Conservation (phyloP, 30 jellyfish, hydroid and myxozoan species). For the Pelagia noctiluca region DNA sequence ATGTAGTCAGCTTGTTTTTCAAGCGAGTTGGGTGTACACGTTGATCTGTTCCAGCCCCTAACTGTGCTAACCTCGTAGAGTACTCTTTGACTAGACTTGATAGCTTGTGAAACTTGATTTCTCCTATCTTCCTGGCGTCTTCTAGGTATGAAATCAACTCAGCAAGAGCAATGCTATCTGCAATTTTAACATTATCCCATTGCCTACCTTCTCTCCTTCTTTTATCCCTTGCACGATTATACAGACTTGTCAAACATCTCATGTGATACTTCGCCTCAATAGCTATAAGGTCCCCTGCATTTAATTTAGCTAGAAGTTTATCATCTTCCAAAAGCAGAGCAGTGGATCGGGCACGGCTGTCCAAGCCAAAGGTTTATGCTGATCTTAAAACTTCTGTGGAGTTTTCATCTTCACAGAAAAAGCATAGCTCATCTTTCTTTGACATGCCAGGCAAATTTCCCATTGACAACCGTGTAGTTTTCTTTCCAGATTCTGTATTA, state of each 20-base stretch:
- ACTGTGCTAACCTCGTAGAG: conserved; percentile 40
- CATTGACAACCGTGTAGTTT: conserved; percentile 41
- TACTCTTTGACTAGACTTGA: conserved; percentile 31
- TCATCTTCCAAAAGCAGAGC: conserved; percentile 44
- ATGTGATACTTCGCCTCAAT: conserved; percentile 37
- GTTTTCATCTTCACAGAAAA: conserved; percentile 19
- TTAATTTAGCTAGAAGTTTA: conserved; percentile 19
- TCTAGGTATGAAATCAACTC: conserved; percentile 29
- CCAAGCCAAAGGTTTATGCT: conserved; percentile 35
- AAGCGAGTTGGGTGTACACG: conserved; percentile 44
- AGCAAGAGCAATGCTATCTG: conserved; percentile 54
- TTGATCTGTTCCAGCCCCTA: conserved; percentile 31
- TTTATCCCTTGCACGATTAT: conserved; percentile 22
- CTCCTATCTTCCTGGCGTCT: conserved; percentile 21
- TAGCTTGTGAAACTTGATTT: conserved; percentile 9
- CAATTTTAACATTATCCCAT: conserved; percentile 13
- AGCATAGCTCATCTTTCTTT: conserved; percentile 29
- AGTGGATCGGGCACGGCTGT: conserved; percentile 31
- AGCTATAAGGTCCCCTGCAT: conserved; percentile 31
- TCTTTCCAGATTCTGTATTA: neutral
- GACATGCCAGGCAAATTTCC: conserved; percentile 54
- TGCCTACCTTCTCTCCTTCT: conserved; percentile 9
- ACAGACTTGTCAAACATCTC: conserved; percentile 28
- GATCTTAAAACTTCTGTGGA: conserved; percentile 30
- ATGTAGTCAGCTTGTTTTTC: conserved; percentile 9